Evolutionary conservation across 2,888 invertebrate genomes (phyloP), one percentile per base, ranked within the genome.

Genomic region (Netelia fuscicornis): DNA sequence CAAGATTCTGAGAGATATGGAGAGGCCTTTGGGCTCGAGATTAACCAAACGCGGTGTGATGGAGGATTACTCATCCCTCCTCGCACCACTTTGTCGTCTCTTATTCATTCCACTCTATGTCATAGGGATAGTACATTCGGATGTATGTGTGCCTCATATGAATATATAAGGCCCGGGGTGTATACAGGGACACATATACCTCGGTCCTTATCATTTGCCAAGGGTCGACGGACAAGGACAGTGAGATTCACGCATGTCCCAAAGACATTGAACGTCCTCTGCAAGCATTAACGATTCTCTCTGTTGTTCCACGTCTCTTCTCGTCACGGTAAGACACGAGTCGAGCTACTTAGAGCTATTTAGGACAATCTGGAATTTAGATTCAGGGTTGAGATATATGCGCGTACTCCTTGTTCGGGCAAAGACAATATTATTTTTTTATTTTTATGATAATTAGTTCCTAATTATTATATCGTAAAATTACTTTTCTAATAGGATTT

Each of bases 21-120:
- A 74, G 74, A 74, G 74, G 74, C 60, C 60, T 62, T 74, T 62
- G 37, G 23, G 42, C 48, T 74, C 25, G 74, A 44, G 74, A 25
- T 74, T 37, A 25, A 74, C 44, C 52, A 30, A 74, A 74, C 74
- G 74, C 25, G 60, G 23, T 44, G 60, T 60, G 48, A 74, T 62
- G 44, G 13, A 62, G 25, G 13, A 48, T 48, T 48, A 48, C 13
- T 13, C 48, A 48, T 48, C 48, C 13, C 48, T 48, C 10, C 13
- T 48, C 44, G n/a, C 60, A 48, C 37, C 74, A 25, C 72, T 23
- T 72, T 25, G 42, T 74, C 62, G 44, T 74, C 74, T 62, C 74
- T 74, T 62, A 74, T 74, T 37, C 72, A 72, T 72, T 72, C 72
- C 23, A 2, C 58, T 72, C 72, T 42, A 20, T 60, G 58, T 17